phyloP scores from a whole-genome alignment of 2,888 invertebrate genomes.

The Sialis fuliginosa region DNA sequence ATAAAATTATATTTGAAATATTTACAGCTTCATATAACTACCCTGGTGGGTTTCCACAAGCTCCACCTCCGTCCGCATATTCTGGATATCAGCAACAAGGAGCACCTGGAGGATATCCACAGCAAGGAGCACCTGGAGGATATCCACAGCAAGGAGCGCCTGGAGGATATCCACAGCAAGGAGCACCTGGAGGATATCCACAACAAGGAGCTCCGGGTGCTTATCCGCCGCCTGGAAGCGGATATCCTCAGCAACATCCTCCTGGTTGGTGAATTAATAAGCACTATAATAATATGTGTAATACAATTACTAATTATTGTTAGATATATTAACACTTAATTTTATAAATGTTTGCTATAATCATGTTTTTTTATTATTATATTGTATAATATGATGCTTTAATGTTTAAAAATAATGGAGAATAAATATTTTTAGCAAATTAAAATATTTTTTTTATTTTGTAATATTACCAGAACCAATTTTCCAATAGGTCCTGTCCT shows the following conservation, averaged over 20 bases:
- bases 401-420: too few species aligned
- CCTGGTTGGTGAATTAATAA: too few species aligned
- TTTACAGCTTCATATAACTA: conserved; percentile 30
- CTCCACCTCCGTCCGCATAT: conserved; percentile 15
- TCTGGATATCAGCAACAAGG: neutral
- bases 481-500: too few species aligned
- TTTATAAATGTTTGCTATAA: too few species aligned
- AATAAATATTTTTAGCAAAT: too few species aligned
- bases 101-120: neutral
- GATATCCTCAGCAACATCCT: conserved; percentile 6
- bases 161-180: conserved; percentile 11
- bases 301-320: too few species aligned
- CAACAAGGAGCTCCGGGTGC: neutral
- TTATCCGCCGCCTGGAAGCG: conserved; percentile 17
- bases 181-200: neutral
- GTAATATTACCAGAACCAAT: too few species aligned
- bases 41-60: conserved; percentile 35
- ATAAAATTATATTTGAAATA: neutral
- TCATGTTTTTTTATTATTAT: too few species aligned
- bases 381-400: too few species aligned
- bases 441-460: too few species aligned
- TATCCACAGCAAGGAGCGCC: conserved; percentile 11
- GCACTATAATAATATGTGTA: too few species aligned
- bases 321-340: too few species aligned
- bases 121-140: neutral